Evolutionary conservation across 1,140 invertebrate species (phyloP).

Genomic region (Drosophila parabipectinata): DNA sequence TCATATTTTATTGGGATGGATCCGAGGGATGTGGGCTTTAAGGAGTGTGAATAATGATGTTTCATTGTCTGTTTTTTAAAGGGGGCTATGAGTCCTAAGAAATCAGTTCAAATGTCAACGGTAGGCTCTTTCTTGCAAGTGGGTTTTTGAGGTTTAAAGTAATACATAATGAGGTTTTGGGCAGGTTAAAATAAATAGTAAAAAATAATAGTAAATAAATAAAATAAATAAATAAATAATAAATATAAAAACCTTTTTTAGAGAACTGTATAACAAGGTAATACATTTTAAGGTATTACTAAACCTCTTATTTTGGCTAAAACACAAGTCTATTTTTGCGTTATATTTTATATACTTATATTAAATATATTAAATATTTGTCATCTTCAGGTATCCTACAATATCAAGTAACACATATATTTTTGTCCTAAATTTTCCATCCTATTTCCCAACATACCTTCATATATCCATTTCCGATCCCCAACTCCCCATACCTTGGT

Average conservation of each 20-base stretch:
- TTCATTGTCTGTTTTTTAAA: neutral
- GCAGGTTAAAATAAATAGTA: neutral
- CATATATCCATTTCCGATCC: slow-evolving; percentile 32
- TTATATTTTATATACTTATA: neutral
- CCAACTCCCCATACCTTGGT: neutral
- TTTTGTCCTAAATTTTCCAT: slow-evolving; percentile 6
- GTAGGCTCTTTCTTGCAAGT: neutral
- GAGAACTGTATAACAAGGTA: no score
- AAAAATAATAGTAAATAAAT: no score
- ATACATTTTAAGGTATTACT: no score
- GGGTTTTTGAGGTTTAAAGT: neutral
- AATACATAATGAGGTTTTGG: neutral
- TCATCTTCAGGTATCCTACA: neutral
- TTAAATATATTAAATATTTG: neutral
- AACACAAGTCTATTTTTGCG: no score
- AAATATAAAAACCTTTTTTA: no score
- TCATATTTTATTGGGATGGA: slow-evolving; percentile 24
- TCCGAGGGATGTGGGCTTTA: neutral
- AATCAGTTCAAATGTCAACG: neutral
- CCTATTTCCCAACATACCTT: neutral
- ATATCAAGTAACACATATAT: neutral
- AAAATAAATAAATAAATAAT: no score
- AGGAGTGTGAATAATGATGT: neutral
- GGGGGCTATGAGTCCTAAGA: neutral
- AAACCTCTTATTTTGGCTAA: neutral